A percentile compares a stretch with the other conserved stretches of the same genome.
These are phyloP conservation scores for Mesorhabditis spiculigera DNA, from an alignment of 2,888 invertebrate species.

Conservation along the genomic window DNA sequence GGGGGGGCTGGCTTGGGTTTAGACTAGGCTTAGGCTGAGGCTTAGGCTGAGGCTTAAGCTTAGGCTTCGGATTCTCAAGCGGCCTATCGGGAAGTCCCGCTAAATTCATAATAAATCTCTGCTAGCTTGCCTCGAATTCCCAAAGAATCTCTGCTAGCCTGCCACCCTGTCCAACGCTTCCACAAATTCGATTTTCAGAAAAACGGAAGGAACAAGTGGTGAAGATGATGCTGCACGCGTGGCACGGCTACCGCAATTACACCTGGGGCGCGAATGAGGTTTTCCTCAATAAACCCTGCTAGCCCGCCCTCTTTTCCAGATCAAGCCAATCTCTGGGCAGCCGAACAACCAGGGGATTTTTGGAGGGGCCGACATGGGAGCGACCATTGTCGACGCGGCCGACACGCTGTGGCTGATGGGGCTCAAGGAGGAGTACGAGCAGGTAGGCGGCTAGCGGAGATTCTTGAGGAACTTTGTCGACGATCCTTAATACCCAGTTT, in stretches of 20 bases:
- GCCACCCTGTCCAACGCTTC: not conserved
- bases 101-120: too few relatives aligned
- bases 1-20: too few relatives aligned
- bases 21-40: too few relatives aligned
- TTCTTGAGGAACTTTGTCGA: not conserved
- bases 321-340: constrained; percentile 75
- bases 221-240: constrained; percentile 97
- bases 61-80: too few relatives aligned
- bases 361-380: constrained; percentile 58
- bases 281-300: not conserved
- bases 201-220: constrained; percentile 58
- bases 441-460: constrained; percentile 71
- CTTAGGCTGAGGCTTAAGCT: too few relatives aligned
- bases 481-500: constrained; percentile 8
- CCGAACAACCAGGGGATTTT: constrained; percentile 69
- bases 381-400: constrained; percentile 87
- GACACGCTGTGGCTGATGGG: constrained; percentile 97
- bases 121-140: too few relatives aligned
- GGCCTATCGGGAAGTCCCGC: too few relatives aligned
- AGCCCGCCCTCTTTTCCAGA: constrained; percentile 51
- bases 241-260: constrained; percentile 91
- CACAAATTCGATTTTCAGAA: constrained; percentile 57
- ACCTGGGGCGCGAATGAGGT: constrained; percentile 99
- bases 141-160: too few relatives aligned
- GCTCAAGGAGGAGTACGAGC: constrained; percentile 83